Evolutionary conservation across 2,888 invertebrate genomes (phyloP).

Genomic region (Agelastica alni): DNA sequence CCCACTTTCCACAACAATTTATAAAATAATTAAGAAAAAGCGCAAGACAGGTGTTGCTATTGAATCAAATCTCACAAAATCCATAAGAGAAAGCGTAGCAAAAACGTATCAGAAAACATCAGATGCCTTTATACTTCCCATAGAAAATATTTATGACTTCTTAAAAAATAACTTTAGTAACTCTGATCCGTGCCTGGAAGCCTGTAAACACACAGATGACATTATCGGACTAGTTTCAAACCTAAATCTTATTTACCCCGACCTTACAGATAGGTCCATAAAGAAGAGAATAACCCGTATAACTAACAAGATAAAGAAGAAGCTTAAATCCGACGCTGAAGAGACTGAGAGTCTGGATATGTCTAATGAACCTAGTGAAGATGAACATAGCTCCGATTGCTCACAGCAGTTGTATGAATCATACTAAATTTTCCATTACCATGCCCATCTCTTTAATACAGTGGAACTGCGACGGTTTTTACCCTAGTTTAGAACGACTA

Average conservation of each 20-base stretch:
- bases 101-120: too few species aligned
- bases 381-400: conserved; percentile 2
- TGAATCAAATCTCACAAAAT: too few species aligned
- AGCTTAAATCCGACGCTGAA: conserved; percentile 5
- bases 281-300: conserved; percentile 9
- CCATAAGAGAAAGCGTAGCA: not conserved
- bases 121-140: too few species aligned
- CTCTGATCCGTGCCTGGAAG: conserved; percentile 6
- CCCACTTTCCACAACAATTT: too few species aligned
- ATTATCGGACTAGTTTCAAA: conserved; percentile 2
- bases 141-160: too few species aligned
- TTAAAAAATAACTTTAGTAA: too few species aligned
- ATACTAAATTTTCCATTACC: not conserved
- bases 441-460: not conserved
- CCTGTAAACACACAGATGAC: not conserved
- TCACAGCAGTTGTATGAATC: not conserved
- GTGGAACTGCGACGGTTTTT: conserved; percentile 2
- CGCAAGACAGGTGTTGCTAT: too few species aligned
- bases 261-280: conserved; percentile 8
- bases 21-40: too few species aligned
- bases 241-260: conserved; percentile 7
- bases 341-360: not conserved
- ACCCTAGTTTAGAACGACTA: not conserved
- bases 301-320: not conserved
- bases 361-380: not conserved